Percentiles rank a stretch among this genome's conserved stretches.
These are phyloP conservation scores for Caranx melampygus DNA, from an alignment of 2,113 vertebrate genomes.

Conservation along the genomic window DNA sequence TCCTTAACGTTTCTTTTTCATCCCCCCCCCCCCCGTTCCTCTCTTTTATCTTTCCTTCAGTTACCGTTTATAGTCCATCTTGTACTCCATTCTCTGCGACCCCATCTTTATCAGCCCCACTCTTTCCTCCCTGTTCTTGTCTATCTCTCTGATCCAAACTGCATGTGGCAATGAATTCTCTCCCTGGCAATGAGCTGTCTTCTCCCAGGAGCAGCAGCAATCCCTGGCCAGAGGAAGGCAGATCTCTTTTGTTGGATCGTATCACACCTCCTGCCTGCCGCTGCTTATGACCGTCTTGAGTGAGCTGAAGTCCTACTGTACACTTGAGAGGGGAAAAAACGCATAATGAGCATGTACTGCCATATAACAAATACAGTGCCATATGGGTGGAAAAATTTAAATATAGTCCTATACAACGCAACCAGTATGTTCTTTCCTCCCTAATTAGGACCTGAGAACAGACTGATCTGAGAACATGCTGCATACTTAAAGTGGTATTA, in stretches of 20 bases:
- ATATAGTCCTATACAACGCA: not conserved
- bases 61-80: slow-evolving; percentile 45
- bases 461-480: not conserved
- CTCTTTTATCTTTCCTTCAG: slow-evolving; percentile 55
- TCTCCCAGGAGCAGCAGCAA: slow-evolving; percentile 47
- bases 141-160: slow-evolving; percentile 54
- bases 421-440: not conserved
- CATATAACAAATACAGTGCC: not conserved
- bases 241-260: slow-evolving; percentile 41
- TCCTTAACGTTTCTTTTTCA: slow-evolving; percentile 36
- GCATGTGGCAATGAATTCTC: slow-evolving; percentile 56
- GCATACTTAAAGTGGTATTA: not conserved
- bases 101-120: slow-evolving; percentile 50
- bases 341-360: not conserved
- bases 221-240: slow-evolving; percentile 20
- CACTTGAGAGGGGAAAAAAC: not conserved
- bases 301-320: not conserved
- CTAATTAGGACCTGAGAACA: not conserved
- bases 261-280: slow-evolving; percentile 22
- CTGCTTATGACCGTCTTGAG: slow-evolving; percentile 36
- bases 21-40: not conserved
- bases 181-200: slow-evolving; percentile 48
- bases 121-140: slow-evolving; percentile 36
- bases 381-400: not conserved
- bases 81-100: slow-evolving; percentile 13